Percentiles rank a stretch among this genome's conserved stretches.
These are phyloP conservation scores for Acipenser transmontanus DNA, from an alignment of 2,797 vertebrate species.

Conservation along the genomic window DNA sequence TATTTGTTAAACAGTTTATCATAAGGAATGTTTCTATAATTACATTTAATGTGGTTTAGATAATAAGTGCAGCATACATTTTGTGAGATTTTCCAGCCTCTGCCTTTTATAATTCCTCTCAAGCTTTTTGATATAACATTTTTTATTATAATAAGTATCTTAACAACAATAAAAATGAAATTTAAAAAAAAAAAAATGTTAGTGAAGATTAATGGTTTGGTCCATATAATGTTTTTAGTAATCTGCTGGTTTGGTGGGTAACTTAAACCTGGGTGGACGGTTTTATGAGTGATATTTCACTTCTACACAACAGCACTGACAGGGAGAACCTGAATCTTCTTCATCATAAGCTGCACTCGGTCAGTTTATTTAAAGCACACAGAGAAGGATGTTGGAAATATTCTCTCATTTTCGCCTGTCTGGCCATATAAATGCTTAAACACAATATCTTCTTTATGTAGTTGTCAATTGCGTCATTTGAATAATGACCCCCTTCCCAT, in stretches of 20 bases:
- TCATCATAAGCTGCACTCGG: constrained; percentile 27
- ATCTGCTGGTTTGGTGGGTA: constrained; percentile 14
- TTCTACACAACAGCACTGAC: constrained; percentile 2
- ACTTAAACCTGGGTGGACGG: constrained; percentile 12
- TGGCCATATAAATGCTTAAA: too few species aligned
- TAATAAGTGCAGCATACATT: constrained; percentile 12
- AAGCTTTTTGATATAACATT: background rate
- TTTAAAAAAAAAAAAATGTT: constrained; percentile 9
- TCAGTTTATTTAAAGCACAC: constrained; percentile 15
- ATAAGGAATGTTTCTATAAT: constrained; percentile 5
- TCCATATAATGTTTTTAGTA: constrained; percentile 12
- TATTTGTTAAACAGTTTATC: constrained; percentile 15
- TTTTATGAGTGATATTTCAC: constrained; percentile 6
- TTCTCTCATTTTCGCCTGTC: constrained; percentile 6
- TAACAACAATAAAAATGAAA: too few species aligned
- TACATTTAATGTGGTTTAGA: constrained; percentile 11
- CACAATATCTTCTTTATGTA: constrained; percentile 7
- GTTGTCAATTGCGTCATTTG: background rate
- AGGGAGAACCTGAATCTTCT: constrained; percentile 6
- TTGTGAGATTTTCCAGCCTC: constrained; percentile 13
- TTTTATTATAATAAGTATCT: background rate
- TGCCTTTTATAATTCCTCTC: background rate
- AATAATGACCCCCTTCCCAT: background rate
- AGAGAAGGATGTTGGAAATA: constrained; percentile 12
- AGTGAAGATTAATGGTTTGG: constrained; percentile 16